Evolutionary conservation across 1,140 invertebrate genomes (phyloP).

Genomic region (Phortica variegata): DNA sequence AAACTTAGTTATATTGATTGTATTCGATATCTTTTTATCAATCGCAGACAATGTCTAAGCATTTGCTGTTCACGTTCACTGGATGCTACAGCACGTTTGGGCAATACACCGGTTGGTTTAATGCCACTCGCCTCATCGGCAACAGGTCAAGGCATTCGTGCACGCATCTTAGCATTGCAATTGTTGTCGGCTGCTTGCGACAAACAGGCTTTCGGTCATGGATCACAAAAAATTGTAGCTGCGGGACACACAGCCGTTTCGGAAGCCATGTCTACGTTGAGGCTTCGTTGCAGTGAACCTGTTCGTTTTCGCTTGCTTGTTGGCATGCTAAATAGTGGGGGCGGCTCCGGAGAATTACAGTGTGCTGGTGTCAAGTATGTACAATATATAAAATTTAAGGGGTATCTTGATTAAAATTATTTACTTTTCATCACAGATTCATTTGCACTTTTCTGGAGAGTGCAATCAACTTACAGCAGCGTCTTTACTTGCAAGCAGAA

Average conservation of each 20-base stretch:
- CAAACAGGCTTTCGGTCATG: slow-evolving; percentile 59
- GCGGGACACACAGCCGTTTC: slow-evolving; percentile 79
- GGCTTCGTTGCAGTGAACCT: slow-evolving; percentile 86
- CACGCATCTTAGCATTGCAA: slow-evolving; percentile 60
- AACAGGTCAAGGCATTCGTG: slow-evolving; percentile 52
- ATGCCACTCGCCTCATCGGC: slow-evolving; percentile 81
- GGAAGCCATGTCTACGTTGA: slow-evolving; percentile 85
- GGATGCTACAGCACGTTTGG: slow-evolving; percentile 72
- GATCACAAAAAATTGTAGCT: slow-evolving; percentile 39
- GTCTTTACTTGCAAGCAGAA: slow-evolving; percentile 87
- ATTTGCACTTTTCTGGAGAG: slow-evolving; percentile 80
- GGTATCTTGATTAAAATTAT: background rate
- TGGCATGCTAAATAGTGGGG: slow-evolving; percentile 78
- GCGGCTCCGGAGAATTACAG: slow-evolving; percentile 69
- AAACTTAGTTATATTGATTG: too few relatives aligned
- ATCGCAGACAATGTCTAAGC: slow-evolving; percentile 73
- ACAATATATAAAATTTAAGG: background rate
- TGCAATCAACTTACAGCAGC: slow-evolving; percentile 70
- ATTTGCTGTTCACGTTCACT: slow-evolving; percentile 74
- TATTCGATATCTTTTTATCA: background rate
- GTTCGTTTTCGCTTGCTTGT: slow-evolving; percentile 88
- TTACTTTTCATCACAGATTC: slow-evolving; percentile 59
- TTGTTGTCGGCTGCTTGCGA: slow-evolving; percentile 75
- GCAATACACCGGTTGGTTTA: slow-evolving; percentile 76
- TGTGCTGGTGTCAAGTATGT: slow-evolving; percentile 71